Evolutionary conservation across 1,140 invertebrate genomes (phyloP).

Genomic region (Drosophila nannoptera): DNA sequence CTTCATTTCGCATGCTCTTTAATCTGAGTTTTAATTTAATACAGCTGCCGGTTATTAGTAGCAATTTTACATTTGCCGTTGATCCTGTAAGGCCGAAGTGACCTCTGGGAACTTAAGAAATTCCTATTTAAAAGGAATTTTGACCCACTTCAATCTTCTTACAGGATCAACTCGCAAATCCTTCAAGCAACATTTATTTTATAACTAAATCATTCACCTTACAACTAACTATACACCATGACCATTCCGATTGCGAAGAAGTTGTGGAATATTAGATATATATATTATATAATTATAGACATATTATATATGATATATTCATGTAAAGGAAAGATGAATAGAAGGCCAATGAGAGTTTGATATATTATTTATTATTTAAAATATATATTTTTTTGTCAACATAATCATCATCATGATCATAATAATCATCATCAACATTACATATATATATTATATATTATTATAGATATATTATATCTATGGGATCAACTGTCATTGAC

Average conservation of each 20-base stretch:
- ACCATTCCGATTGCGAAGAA: slow-evolving; percentile 20
- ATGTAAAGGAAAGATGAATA: no score
- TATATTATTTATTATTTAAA: no score
- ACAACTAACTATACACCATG: slow-evolving; percentile 50
- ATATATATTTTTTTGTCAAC: no score
- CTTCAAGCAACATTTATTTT: neutral
- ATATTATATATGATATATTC: neutral
- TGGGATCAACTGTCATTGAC: no score
- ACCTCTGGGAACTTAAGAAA: neutral
- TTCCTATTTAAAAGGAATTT: neutral
- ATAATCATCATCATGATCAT: no score
- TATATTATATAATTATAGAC: slow-evolving; percentile 1
- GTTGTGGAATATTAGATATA: slow-evolving; percentile 37
- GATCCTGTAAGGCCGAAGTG: slow-evolving; percentile 29
- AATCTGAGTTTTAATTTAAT: neutral
- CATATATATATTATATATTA: no score
- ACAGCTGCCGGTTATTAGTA: slow-evolving; percentile 23
- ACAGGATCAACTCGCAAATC: neutral
- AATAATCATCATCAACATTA: no score
- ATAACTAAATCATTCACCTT: slow-evolving; percentile 37
- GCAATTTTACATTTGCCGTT: slow-evolving; percentile 32
- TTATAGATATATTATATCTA: neutral
- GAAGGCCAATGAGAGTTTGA: no score
- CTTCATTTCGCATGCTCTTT: no score
- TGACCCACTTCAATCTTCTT: neutral